Conservation (phyloP, 2,797 vertebrate species). For the Aldrovandia affinis region DNA sequence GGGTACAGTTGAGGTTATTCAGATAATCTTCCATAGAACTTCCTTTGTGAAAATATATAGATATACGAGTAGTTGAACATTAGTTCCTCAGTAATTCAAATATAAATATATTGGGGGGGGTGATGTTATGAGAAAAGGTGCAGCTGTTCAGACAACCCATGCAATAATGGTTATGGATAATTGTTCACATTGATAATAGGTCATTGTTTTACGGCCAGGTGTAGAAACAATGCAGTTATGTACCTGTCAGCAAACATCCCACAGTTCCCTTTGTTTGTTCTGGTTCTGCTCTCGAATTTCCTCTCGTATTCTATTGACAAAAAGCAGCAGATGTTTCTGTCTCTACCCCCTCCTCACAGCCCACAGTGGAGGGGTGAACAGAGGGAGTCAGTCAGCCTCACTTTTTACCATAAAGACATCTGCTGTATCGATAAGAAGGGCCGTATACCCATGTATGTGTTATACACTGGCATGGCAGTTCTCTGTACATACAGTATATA, state of each 20-base stretch:
- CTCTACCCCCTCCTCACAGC: not conserved
- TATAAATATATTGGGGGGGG: not conserved
- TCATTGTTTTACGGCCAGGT: not conserved
- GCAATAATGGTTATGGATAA: not conserved
- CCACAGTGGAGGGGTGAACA: not conserved
- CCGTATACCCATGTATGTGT: not conserved
- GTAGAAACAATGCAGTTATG: not conserved
- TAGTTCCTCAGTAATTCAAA: not conserved
- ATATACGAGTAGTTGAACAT: not conserved
- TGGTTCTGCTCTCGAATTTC: not conserved
- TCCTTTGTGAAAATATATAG: not conserved
- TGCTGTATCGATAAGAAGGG: not conserved
- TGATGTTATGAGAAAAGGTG: not conserved
- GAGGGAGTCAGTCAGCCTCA: no score
- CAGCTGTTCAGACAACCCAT: not conserved
- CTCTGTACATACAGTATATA: slow-evolving; percentile 61
- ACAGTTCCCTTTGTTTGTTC: not conserved
- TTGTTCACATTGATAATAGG: not conserved
- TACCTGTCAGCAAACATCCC: not conserved
- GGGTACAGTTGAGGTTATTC: not conserved
- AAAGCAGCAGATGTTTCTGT: not conserved
- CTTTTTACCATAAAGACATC: no score
- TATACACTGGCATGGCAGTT: slow-evolving; percentile 20
- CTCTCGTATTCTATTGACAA: not conserved
- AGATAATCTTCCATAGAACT: not conserved